Evolutionary conservation across 2,797 vertebrate species (phyloP), one percentile per base, ranked within the genome.

Genomic region (Hemitrygon akajei): DNA sequence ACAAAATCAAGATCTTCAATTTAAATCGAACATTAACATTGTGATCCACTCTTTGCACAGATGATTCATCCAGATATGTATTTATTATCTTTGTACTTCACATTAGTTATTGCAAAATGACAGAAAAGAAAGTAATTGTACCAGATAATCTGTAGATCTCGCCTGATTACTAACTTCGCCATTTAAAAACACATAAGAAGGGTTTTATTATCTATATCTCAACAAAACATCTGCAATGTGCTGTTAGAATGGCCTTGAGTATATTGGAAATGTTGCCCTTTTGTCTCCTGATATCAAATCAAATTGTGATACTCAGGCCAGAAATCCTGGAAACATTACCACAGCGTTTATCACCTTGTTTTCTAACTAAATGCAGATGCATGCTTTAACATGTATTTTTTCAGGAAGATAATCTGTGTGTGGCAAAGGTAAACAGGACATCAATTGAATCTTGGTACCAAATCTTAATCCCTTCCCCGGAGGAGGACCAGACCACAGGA

Each of bases 361-460:
- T 93, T 80, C 77, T 93, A 40, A 82, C 60, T 93, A 37, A 84
- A 93, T 27, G 66, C n/a, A 93, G 93, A 80, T 82, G 93, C 60
- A 84, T 80, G 76, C 56, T 63, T 81, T 93, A 93, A 82, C 76
- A 84, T 77, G 95, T 96, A 94, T 97, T 97, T 97, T 97, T 97
- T 96, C 97, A 97, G 97, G 97, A 98, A 97, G 96, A 96, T 94
- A 22, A 82, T 94, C 96, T 95, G 96, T 95, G 95, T 95, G 94
- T 95, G 95, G 94, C 95, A 97, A 97, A 97, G 96, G 97, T 97
- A 97, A 97, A 98, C 97, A 97, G 97, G 97, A 96, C 97, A 96
- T 96, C 96, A 96, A 79, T 96, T 95, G 96, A 97, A 96, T 96
- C 97, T 96, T 96, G 96, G 96, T 95, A 95, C 95, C 96, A 96